Evolutionary conservation across 2,797 vertebrate genomes (phyloP).

Genomic region (Premnoplex brunnescens): DNA sequence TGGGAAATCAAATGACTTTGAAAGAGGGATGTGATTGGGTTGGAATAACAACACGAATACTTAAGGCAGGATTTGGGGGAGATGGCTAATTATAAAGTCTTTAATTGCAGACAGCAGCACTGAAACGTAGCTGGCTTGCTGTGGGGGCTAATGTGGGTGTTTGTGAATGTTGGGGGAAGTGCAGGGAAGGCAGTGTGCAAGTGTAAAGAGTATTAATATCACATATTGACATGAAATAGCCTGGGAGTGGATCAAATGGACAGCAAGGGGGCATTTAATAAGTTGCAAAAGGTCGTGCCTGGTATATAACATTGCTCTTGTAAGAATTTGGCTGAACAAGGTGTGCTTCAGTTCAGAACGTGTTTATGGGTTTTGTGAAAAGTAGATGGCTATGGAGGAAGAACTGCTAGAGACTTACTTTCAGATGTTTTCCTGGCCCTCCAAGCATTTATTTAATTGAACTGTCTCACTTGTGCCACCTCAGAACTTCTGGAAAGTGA

Average conservation of each 20-base stretch:
- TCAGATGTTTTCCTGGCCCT: not conserved
- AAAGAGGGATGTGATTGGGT: not conserved
- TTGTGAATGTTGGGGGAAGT: not conserved
- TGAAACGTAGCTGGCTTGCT: not conserved
- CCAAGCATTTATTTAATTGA: not conserved
- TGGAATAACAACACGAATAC: not conserved
- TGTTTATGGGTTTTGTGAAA: not conserved
- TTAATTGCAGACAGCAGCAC: not conserved
- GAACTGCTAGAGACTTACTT: not conserved
- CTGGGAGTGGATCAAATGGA: not conserved
- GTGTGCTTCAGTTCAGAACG: not conserved
- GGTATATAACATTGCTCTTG: not conserved
- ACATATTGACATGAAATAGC: not conserved
- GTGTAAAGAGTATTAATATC: not conserved
- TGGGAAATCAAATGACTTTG: not conserved
- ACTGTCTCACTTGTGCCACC: not conserved
- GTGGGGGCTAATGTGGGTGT: not conserved
- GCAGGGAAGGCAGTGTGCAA: not conserved
- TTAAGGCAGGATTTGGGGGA: not conserved
- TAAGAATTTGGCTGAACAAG: not conserved
- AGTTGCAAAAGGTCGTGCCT: not conserved
- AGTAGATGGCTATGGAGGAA: not conserved
- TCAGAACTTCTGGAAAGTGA: conserved; percentile 15
- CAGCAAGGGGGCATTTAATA: not conserved
- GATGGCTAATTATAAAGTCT: not conserved